A percentile compares a stretch with the other conserved stretches of the same genome.
Conservation (phyloP, 2,888 invertebrate genomes). For the Trimorus sp. region DNA sequence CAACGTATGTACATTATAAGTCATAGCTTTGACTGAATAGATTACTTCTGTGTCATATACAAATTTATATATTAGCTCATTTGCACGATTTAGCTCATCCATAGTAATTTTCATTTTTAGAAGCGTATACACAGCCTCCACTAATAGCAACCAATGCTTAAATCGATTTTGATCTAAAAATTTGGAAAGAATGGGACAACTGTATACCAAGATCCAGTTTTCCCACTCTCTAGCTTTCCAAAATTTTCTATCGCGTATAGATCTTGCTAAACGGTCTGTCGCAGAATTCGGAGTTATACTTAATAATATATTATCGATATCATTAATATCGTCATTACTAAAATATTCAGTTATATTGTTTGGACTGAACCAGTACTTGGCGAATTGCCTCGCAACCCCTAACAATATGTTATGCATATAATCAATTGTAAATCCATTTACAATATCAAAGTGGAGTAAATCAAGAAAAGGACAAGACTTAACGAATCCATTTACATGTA, state of each 20-base stretch:
- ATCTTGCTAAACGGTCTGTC: constrained; percentile 36
- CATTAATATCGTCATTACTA: background rate
- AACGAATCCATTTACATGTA: constrained; percentile 29
- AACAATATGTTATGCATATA: constrained; percentile 54
- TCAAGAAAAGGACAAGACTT: constrained; percentile 19
- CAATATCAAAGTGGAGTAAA: constrained; percentile 46
- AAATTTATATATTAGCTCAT: constrained; percentile 26
- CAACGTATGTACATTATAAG: constrained; percentile 48
- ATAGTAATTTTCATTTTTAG: constrained; percentile 28
- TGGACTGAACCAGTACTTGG: background rate
- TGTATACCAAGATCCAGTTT: constrained; percentile 33
- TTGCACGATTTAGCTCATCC: constrained; percentile 18
- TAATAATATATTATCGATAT: background rate
- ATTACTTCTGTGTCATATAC: constrained; percentile 25
- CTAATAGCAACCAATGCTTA: constrained; percentile 13
- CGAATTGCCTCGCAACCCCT: no score
- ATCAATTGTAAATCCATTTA: constrained; percentile 45
- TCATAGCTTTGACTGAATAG: constrained; percentile 35
- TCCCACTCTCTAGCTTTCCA: constrained; percentile 50
- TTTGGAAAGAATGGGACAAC: constrained; percentile 15
- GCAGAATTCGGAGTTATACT: constrained; percentile 17
- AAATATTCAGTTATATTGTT: background rate
- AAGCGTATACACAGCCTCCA: constrained; percentile 27
- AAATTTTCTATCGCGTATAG: constrained; percentile 33
- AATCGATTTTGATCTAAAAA: constrained; percentile 15